Evolutionary conservation across 2,113 vertebrate species (phyloP).

Genomic region (Podilymbus podiceps): DNA sequence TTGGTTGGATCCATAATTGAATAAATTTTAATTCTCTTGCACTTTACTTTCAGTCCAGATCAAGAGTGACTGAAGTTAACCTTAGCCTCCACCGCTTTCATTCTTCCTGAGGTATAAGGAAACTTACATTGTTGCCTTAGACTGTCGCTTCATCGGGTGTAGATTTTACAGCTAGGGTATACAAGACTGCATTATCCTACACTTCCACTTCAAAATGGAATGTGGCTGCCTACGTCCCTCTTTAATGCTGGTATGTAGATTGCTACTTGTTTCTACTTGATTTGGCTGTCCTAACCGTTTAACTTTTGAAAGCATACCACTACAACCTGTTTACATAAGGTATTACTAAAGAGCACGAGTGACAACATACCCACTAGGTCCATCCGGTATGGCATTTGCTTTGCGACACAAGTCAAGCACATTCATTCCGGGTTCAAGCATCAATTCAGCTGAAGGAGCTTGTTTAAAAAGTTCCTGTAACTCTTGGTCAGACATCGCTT

Average conservation of each 20-base stretch:
- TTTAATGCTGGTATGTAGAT: not conserved
- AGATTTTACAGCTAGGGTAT: not conserved
- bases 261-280: not conserved
- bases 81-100: not conserved
- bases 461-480: slow-evolving; percentile 90
- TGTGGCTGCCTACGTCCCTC: not conserved
- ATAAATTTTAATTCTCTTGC: not conserved
- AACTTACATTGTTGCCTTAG: not conserved
- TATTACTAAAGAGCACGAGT: not conserved
- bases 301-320: not conserved
- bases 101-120: not conserved
- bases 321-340: not conserved
- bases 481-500: slow-evolving; percentile 90
- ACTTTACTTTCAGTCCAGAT: not conserved
- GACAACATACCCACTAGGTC: slow-evolving; percentile 84
- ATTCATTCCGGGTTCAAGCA: slow-evolving; percentile 88
- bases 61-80: not conserved
- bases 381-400: slow-evolving; percentile 85
- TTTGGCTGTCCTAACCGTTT: not conserved
- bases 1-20: not conserved
- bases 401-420: slow-evolving; percentile 86
- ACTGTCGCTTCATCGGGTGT: not conserved
- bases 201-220: not conserved
- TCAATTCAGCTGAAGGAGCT: slow-evolving; percentile 86
- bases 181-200: not conserved